phyloP scores from a whole-genome alignment of 1,140 invertebrate genomes.

The Gerris buenoi region DNA sequence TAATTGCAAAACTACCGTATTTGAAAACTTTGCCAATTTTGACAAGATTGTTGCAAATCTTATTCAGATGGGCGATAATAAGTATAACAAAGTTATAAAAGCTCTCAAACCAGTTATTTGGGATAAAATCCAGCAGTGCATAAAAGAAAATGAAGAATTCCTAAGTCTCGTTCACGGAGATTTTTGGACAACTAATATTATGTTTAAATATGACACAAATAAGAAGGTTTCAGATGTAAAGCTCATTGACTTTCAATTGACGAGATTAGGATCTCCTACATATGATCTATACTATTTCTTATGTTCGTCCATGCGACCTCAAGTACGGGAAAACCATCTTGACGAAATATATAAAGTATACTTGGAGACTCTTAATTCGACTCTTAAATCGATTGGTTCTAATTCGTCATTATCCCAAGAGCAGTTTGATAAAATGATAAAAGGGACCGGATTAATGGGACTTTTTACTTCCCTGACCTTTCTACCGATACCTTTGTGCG shows the following conservation, averaged over 20 bases:
- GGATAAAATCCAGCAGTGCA: background rate
- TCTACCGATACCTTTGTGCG: background rate
- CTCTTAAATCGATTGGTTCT: background rate
- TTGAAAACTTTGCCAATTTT: background rate
- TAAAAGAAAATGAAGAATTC: background rate
- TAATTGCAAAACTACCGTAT: background rate
- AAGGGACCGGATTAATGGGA: background rate
- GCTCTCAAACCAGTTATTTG: background rate
- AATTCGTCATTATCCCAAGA: background rate
- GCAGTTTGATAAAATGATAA: background rate
- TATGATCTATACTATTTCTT: background rate
- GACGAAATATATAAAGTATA: background rate
- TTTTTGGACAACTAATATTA: background rate
- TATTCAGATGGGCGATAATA: background rate
- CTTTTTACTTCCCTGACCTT: background rate
- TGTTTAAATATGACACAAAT: background rate
- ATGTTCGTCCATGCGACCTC: background rate
- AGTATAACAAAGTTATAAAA: background rate
- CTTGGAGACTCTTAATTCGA: background rate
- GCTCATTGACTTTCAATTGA: background rate
- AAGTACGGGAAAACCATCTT: background rate
- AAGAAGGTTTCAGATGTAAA: background rate
- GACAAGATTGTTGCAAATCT: background rate
- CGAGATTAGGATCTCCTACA: background rate
- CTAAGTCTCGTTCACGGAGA: background rate